phyloP scores from a whole-genome alignment of 1,140 invertebrate species.

The Hydropsyche tenuis region DNA sequence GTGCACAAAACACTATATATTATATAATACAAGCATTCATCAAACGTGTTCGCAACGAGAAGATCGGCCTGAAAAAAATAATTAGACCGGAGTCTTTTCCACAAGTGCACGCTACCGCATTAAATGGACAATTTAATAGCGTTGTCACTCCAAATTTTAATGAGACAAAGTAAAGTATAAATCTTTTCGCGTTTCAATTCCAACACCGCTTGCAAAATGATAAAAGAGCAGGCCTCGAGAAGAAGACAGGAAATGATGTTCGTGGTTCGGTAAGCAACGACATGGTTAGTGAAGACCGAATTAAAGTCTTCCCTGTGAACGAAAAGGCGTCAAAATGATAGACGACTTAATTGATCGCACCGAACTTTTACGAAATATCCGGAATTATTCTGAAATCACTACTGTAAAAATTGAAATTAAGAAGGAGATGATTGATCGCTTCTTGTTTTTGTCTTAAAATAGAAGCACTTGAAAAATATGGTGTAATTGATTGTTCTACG shows the following conservation, averaged over 20 bases:
- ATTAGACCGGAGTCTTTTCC: too few species aligned
- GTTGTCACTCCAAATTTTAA: conserved; percentile 14
- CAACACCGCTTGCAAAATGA: background rate
- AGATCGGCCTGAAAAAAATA: too few species aligned
- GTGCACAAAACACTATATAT: background rate
- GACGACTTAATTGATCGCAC: conserved; percentile 19
- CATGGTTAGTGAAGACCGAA: conserved; percentile 26
- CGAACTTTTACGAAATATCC: too few species aligned
- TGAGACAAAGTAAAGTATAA: conserved; percentile 26
- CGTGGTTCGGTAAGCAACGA: conserved; percentile 32
- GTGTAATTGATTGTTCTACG: too few species aligned
- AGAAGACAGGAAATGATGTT: conserved; percentile 35
- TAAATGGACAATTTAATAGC: conserved; percentile 5
- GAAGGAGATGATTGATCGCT: too few species aligned
- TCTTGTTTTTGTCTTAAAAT: too few species aligned
- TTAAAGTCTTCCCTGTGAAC: conserved; percentile 14
- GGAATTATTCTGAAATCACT: too few species aligned
- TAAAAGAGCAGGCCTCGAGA: background rate
- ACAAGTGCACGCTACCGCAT: background rate
- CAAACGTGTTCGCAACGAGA: too few species aligned
- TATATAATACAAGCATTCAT: too few species aligned
- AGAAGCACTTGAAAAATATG: too few species aligned
- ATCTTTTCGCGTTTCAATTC: conserved; percentile 14
- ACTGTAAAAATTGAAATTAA: background rate
- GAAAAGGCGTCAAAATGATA: background rate